These are phyloP conservation scores for Eueides isabella DNA, from an alignment of 1,140 invertebrate genomes.

Conservation along the genomic window DNA sequence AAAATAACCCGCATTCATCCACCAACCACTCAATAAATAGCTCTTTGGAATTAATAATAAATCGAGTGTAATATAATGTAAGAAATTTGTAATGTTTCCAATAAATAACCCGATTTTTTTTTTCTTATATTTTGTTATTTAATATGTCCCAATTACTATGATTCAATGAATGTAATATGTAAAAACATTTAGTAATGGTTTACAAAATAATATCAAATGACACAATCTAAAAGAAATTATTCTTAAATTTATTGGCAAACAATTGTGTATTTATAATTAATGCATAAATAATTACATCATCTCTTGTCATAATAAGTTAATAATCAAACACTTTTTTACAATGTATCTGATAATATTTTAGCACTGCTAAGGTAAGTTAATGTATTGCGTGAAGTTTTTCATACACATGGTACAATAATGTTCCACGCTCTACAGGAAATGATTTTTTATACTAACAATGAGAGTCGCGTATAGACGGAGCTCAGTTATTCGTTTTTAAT, in stretches of 20 bases:
- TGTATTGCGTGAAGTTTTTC: background rate
- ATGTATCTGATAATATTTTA: background rate
- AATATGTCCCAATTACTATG: too few relatives aligned
- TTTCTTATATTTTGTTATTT: too few relatives aligned
- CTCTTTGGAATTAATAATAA: background rate
- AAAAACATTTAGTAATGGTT: too few relatives aligned
- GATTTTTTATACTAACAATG: conserved; percentile 37
- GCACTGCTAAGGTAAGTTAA: background rate
- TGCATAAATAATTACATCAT: too few relatives aligned
- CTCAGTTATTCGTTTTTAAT: background rate
- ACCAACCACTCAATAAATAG: too few relatives aligned
- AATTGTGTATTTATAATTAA: background rate
- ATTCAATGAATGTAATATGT: too few relatives aligned
- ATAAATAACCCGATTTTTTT: too few relatives aligned
- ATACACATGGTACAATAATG: background rate
- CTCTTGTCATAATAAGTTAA: too few relatives aligned
- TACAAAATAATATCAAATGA: too few relatives aligned
- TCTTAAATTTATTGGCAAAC: too few relatives aligned
- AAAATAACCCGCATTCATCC: background rate
- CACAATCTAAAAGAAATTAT: too few relatives aligned
- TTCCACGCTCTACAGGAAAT: conserved; percentile 27
- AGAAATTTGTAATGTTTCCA: too few relatives aligned
- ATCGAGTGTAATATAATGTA: background rate
- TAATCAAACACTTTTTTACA: background rate
- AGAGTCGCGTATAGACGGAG: background rate